Conservation (phyloP, 2,113 vertebrate genomes). For the Galbula dea region DNA sequence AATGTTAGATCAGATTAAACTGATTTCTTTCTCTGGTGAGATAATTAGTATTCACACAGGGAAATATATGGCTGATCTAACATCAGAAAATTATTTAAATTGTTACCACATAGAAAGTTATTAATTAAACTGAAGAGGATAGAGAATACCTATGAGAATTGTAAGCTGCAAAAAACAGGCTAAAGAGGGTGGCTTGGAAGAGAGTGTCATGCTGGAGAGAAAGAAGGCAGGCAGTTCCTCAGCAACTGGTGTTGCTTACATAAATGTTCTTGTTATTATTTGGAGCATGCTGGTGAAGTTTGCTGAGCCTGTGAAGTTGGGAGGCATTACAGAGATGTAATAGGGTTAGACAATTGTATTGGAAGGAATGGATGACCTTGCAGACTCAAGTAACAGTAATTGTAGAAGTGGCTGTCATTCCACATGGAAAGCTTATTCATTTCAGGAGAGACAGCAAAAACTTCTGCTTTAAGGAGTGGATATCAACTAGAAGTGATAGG, state of each 20-base stretch:
- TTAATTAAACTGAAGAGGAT: background rate
- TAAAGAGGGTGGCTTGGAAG: background rate
- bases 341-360: conserved; percentile 17
- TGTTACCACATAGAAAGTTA: background rate
- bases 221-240: background rate
- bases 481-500: background rate
- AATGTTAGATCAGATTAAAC: background rate
- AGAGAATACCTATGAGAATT: background rate
- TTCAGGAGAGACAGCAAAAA: background rate
- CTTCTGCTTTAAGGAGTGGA: background rate
- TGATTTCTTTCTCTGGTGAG: background rate
- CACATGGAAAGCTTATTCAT: background rate
- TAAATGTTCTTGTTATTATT: background rate
- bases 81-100: background rate
- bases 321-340: background rate
- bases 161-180: background rate
- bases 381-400: background rate
- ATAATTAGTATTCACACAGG: background rate
- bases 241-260: background rate
- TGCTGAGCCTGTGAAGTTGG: background rate
- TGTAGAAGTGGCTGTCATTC: background rate
- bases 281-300: background rate
- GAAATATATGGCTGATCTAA: background rate
- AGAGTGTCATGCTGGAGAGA: background rate
- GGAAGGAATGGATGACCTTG: conserved; percentile 14